These are phyloP conservation scores for Entomobrya proxima DNA, from an alignment of 2,888 invertebrate species.

Conservation along the genomic window DNA sequence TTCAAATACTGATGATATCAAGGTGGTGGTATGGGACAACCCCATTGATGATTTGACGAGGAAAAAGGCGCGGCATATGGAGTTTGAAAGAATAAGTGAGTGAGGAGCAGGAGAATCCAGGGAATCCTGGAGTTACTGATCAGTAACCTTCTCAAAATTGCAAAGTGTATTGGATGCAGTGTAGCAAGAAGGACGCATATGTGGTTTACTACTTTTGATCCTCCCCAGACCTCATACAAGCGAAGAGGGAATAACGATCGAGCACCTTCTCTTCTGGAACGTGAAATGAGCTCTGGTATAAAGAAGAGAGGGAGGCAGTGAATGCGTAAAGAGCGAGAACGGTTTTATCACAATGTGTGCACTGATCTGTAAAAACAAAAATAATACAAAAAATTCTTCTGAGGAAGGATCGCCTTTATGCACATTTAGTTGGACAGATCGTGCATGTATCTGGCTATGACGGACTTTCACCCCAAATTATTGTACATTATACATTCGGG, in stretches of 20 bases:
- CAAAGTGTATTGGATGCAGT: constrained; percentile 13
- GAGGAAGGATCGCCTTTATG: too few relatives aligned
- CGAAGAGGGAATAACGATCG: not conserved
- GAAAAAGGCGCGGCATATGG: constrained; percentile 21
- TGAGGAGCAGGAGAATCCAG: not conserved
- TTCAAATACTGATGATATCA: not conserved
- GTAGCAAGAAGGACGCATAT: constrained; percentile 15
- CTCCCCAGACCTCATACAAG: not conserved
- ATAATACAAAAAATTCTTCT: constrained; percentile 7
- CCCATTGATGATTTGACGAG: constrained; percentile 11
- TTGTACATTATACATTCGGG: not conserved
- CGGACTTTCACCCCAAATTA: constrained; percentile 1
- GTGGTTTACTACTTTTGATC: not conserved
- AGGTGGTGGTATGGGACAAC: not conserved
- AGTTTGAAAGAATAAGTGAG: not conserved
- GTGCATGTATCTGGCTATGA: not conserved
- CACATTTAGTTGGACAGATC: too few relatives aligned
- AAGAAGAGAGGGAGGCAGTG: not conserved
- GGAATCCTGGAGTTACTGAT: constrained; percentile 1
- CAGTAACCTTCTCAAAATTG: constrained; percentile 11
- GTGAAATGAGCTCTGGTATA: not conserved
- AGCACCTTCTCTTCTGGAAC: not conserved
- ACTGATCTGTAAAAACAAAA: constrained; percentile 15
- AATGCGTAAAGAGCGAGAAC: not conserved
- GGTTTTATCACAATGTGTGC: constrained; percentile 18